Evolutionary conservation across 1,140 invertebrate genomes (phyloP).

Genomic region (Zaprionus davidi): DNA sequence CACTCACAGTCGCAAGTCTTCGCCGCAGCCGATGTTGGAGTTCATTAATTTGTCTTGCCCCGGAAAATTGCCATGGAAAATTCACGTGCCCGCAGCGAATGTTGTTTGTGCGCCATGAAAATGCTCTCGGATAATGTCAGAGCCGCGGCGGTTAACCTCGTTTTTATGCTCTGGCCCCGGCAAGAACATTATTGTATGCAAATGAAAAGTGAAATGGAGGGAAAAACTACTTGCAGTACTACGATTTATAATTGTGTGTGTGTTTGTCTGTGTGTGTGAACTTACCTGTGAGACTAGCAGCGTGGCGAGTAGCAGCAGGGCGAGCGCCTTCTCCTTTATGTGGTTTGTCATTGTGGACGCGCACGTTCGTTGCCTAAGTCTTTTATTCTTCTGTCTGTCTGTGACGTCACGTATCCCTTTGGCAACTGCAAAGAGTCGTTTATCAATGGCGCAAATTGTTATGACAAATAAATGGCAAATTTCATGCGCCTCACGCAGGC

Average conservation of each 20-base stretch:
- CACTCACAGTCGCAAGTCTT: too few relatives aligned
- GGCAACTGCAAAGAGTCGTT: conserved; percentile 65
- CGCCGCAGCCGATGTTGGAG: conserved; percentile 43
- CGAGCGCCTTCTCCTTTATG: conserved; percentile 42
- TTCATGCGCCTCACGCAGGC: conserved; percentile 68
- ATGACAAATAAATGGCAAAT: conserved; percentile 63
- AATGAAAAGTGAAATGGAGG: conserved; percentile 79
- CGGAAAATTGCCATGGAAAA: conserved; percentile 75
- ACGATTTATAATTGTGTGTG: conserved; percentile 25
- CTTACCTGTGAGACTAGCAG: conserved; percentile 70
- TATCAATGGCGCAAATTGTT: conserved; percentile 59
- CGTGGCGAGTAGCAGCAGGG: conserved; percentile 44
- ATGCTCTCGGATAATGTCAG: conserved; percentile 44
- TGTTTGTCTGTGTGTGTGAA: conserved; percentile 32
- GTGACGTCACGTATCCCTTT: conserved; percentile 45
- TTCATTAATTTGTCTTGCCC: conserved; percentile 77
- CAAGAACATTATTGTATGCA: conserved; percentile 78
- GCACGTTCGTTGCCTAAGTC: conserved; percentile 68
- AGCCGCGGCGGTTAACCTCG: conserved; percentile 60
- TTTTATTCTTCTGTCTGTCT: conserved; percentile 44
- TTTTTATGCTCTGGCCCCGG: conserved; percentile 57
- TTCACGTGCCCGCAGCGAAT: conserved; percentile 49
- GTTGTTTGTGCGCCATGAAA: conserved; percentile 54
- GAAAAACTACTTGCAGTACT: conserved; percentile 38
- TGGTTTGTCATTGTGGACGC: conserved; percentile 40